Evolutionary conservation across 2,888 invertebrate genomes (phyloP).

Genomic region (Euplexia lucipara): DNA sequence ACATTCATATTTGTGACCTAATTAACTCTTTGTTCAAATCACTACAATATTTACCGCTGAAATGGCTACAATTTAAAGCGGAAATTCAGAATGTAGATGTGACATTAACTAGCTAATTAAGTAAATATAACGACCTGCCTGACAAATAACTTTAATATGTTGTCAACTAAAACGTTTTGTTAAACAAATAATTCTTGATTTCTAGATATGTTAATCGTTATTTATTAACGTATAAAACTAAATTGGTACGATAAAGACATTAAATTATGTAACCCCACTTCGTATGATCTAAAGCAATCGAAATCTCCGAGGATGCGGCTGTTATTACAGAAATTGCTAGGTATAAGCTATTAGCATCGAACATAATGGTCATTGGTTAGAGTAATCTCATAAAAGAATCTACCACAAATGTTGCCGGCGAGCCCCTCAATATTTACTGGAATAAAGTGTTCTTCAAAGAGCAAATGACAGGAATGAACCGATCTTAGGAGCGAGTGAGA

Average conservation of each 20-base stretch:
- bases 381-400: slow-evolving; percentile 79
- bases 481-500: slow-evolving; percentile 76
- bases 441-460: slow-evolving; percentile 81
- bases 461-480: slow-evolving; percentile 83
- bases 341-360: slow-evolving; percentile 78
- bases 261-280: slow-evolving; percentile 65
- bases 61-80: slow-evolving; percentile 42
- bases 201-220: slow-evolving; percentile 69
- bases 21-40: slow-evolving; percentile 30
- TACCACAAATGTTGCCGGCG: slow-evolving; percentile 67
- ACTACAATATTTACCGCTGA: slow-evolving; percentile 27
- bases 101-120: slow-evolving; percentile 70
- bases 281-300: slow-evolving; percentile 56
- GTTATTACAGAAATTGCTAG: slow-evolving; percentile 77
- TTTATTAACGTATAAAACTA: slow-evolving; percentile 65
- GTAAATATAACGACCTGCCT: slow-evolving; percentile 58
- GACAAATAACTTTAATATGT: slow-evolving; percentile 63
- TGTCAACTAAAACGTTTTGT: slow-evolving; percentile 64
- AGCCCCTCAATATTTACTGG: slow-evolving; percentile 78
- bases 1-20: slow-evolving; percentile 22
- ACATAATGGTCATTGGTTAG: slow-evolving; percentile 75
- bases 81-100: slow-evolving; percentile 50
- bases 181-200: slow-evolving; percentile 68
- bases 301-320: slow-evolving; percentile 54
- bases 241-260: slow-evolving; percentile 74